These are phyloP conservation scores for Irena cyanogastra DNA, from an alignment of 2,113 vertebrate species.

Conservation along the genomic window DNA sequence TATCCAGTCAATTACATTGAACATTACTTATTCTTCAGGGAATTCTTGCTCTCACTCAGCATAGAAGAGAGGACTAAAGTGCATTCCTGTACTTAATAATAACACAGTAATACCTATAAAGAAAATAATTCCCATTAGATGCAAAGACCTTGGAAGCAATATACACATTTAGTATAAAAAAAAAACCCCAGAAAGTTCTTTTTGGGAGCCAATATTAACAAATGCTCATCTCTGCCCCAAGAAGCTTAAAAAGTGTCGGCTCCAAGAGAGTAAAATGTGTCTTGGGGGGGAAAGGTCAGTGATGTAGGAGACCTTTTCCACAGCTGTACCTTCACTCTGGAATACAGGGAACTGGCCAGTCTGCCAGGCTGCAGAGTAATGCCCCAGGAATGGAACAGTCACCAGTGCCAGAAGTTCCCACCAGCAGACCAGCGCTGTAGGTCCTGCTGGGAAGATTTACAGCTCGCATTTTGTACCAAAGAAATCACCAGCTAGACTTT, in stretches of 20 bases:
- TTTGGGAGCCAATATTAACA: background rate
- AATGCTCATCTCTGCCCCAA: background rate
- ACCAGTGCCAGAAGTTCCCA: background rate
- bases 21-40: background rate
- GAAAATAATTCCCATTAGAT: background rate
- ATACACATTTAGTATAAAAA: background rate
- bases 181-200: background rate
- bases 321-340: background rate
- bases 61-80: background rate
- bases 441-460: constrained; percentile 41
- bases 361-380: background rate
- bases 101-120: background rate
- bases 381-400: background rate
- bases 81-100: background rate
- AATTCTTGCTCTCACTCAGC: background rate
- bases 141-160: background rate
- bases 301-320: background rate
- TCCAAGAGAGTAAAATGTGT: background rate
- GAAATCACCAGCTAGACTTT: constrained; percentile 65
- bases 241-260: background rate
- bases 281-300: rapidly evolving
- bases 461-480: constrained; percentile 68
- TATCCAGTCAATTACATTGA: constrained; percentile 39
- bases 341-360: background rate
- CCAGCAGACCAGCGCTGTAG: background rate